Conservation (phyloP, 2,797 vertebrate genomes). For the Perodicticus potto region DNA sequence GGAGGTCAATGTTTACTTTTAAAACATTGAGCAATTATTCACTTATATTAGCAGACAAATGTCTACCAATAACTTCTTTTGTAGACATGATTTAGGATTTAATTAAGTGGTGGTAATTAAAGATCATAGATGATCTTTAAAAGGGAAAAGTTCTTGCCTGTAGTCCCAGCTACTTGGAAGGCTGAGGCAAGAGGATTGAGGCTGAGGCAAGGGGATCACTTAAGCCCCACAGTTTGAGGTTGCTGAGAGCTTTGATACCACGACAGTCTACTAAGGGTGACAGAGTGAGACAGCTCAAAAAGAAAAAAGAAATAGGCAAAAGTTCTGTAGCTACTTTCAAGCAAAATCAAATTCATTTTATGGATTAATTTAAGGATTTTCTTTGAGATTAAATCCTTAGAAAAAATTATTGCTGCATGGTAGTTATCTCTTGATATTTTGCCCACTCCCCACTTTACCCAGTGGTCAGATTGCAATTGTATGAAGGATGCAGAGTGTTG, state of each 20-base stretch:
- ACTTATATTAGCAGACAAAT: conserved; percentile 66
- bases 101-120: conserved; percentile 55
- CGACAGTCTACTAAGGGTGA: too few relatives aligned
- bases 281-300: too few relatives aligned
- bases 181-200: too few relatives aligned
- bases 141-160: conserved; percentile 12
- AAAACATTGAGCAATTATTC: conserved; percentile 66
- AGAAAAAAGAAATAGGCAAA: not conserved
- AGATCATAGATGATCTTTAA: conserved; percentile 39
- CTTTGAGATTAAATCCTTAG: conserved; percentile 50
- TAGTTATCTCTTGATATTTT: not conserved
- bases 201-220: too few relatives aligned
- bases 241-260: too few relatives aligned
- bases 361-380: conserved; percentile 54
- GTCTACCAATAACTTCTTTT: conserved; percentile 65
- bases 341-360: conserved; percentile 50
- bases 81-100: conserved; percentile 63
- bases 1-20: conserved; percentile 72
- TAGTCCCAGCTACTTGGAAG: too few relatives aligned
- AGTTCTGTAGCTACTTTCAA: conserved; percentile 56
- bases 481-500: not conserved
- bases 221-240: too few relatives aligned
- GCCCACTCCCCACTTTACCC: fast-evolving
- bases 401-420: not conserved
- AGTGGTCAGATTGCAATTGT: not conserved